Conservation (phyloP, 2,113 vertebrate species). For the Tor tambroides region DNA sequence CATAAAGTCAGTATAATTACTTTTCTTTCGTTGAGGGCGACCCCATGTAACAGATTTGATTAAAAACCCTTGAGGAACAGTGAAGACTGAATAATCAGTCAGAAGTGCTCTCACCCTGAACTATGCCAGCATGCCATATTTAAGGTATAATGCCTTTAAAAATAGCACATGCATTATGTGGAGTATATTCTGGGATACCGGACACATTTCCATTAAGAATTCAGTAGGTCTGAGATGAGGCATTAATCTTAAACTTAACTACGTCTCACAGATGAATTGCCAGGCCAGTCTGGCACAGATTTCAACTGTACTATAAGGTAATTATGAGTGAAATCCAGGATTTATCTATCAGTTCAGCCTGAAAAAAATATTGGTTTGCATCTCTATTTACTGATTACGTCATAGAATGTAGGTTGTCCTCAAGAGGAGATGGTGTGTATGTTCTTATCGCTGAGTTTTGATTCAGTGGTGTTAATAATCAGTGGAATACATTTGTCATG, state of each 20-base stretch:
- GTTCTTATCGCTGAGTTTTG: slow-evolving; percentile 38
- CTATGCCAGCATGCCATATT: background rate
- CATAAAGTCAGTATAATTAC: slow-evolving; percentile 21
- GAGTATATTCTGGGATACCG: slow-evolving; percentile 13
- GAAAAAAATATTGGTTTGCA: background rate
- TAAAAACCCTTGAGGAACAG: slow-evolving; percentile 17
- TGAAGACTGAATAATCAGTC: slow-evolving; percentile 1
- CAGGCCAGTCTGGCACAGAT: background rate
- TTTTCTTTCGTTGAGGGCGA: background rate
- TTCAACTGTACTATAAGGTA: background rate
- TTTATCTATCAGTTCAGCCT: background rate
- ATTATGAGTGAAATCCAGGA: no score
- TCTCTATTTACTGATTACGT: background rate
- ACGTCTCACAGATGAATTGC: background rate
- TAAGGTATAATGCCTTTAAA: slow-evolving; percentile 28
- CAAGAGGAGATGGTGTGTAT: background rate
- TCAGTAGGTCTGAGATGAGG: background rate
- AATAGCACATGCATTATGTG: slow-evolving; percentile 21
- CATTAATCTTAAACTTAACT: slow-evolving; percentile 30
- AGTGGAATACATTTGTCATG: slow-evolving; percentile 51
- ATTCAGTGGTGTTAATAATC: slow-evolving; percentile 16
- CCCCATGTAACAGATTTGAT: slow-evolving; percentile 35
- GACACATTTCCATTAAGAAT: slow-evolving; percentile 36
- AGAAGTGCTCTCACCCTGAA: slow-evolving; percentile 2
- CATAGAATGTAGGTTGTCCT: background rate